These are phyloP conservation scores for Hedychridium roseum DNA, from an alignment of 2,888 invertebrate species.

Conservation along the genomic window DNA sequence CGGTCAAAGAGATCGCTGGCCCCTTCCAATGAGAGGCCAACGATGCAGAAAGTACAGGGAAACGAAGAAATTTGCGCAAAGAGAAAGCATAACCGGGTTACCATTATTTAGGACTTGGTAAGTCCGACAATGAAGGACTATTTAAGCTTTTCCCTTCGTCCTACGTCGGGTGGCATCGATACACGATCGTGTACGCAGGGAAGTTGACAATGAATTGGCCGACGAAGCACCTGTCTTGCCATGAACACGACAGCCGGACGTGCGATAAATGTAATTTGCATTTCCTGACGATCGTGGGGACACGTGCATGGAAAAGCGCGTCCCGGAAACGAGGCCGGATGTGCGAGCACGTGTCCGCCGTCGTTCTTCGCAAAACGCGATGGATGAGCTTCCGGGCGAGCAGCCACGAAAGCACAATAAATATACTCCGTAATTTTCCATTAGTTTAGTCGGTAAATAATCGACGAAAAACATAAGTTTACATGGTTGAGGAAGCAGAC, in stretches of 20 bases:
- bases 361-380: background rate
- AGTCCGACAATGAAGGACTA: too few species aligned
- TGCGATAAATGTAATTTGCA: conserved; percentile 18
- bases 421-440: background rate
- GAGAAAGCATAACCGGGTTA: too few species aligned
- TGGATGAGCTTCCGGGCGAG: background rate
- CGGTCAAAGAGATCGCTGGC: conserved; percentile 9
- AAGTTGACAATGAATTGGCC: too few species aligned
- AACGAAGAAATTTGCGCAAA: too few species aligned
- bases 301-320: conserved; percentile 12
- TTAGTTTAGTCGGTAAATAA: background rate
- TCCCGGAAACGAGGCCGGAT: conserved; percentile 10
- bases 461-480: too few species aligned
- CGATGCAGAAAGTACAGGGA: too few species aligned
- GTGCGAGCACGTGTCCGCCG: conserved; percentile 10
- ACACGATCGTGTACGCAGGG: too few species aligned
- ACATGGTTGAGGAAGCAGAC: too few species aligned
- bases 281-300: conserved; percentile 4
- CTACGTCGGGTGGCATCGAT: too few species aligned
- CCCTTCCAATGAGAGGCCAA: conserved; percentile 5
- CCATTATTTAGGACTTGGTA: too few species aligned
- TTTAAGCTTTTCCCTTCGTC: too few species aligned
- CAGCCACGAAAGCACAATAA: background rate
- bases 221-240: too few species aligned
- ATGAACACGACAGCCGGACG: conserved; percentile 20